These are phyloP conservation scores for Idaea biselata DNA, from an alignment of 2,888 invertebrate genomes.

Conservation along the genomic window DNA sequence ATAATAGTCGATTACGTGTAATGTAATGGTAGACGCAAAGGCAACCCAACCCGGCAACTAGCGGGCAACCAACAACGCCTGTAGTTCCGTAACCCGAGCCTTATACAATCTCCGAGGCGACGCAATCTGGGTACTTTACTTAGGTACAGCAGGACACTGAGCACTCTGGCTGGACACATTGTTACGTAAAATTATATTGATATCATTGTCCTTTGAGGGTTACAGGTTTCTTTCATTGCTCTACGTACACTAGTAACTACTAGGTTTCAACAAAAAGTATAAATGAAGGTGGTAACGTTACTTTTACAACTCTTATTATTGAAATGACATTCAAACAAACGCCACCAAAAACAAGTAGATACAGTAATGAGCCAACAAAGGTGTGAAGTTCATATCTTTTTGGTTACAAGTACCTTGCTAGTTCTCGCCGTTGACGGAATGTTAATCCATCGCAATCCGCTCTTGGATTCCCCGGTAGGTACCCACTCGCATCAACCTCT, in stretches of 20 bases:
- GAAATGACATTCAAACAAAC: too few relatives aligned
- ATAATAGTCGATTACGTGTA: not conserved
- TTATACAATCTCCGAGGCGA: not conserved
- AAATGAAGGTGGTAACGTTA: too few relatives aligned
- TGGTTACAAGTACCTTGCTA: too few relatives aligned
- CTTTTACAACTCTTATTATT: too few relatives aligned
- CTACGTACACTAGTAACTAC: too few relatives aligned
- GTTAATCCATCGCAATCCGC: not conserved
- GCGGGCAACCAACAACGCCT: not conserved
- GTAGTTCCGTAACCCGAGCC: not conserved
- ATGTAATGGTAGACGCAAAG: not conserved
- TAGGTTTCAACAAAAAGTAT: too few relatives aligned
- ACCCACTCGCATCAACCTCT: too few relatives aligned
- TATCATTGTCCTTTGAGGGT: not conserved
- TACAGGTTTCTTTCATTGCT: too few relatives aligned
- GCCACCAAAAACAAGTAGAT: too few relatives aligned
- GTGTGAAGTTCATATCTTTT: too few relatives aligned
- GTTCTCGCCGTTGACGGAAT: not conserved
- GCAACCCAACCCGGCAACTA: not conserved
- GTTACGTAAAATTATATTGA: not conserved
- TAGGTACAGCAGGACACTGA: not conserved
- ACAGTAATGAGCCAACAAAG: too few relatives aligned
- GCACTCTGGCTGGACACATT: not conserved
- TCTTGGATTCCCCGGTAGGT: not conserved
- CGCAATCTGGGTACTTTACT: not conserved